Conservation (phyloP, 2,888 invertebrate genomes). For the Geotrupes spiniger region DNA sequence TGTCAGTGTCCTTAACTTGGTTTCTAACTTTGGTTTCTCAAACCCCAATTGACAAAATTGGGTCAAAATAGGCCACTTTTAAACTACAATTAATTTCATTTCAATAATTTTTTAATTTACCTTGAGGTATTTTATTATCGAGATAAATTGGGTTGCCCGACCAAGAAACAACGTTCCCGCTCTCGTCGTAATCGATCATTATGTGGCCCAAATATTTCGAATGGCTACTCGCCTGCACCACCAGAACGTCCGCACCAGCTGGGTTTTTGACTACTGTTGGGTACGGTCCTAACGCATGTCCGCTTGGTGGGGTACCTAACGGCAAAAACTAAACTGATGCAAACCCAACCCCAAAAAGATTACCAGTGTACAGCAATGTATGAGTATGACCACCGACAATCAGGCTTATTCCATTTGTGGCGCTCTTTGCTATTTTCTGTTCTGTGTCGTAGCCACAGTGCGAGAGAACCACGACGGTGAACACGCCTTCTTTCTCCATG, state of each 20-base stretch:
- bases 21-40: too few species aligned
- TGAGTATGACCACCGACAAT: constrained; percentile 87
- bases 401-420: constrained; percentile 68
- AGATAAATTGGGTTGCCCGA: constrained; percentile 73
- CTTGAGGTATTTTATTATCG: constrained; percentile 61
- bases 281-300: constrained; percentile 59
- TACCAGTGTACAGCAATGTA: constrained; percentile 68
- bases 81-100: too few species aligned
- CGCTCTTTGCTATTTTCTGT: constrained; percentile 61
- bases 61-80: too few species aligned
- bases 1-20: too few species aligned
- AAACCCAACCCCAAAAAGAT: constrained; percentile 2
- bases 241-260: constrained; percentile 57
- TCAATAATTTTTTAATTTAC: constrained; percentile 52
- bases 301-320: constrained; percentile 15
- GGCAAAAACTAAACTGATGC: background rate
- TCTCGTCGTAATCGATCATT: constrained; percentile 65
- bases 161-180: constrained; percentile 64
- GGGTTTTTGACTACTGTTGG: constrained; percentile 61
- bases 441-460: constrained; percentile 76
- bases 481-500: constrained; percentile 59
- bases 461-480: constrained; percentile 80
- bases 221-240: constrained; percentile 72
- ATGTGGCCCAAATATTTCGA: constrained; percentile 77
- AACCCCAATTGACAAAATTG: too few species aligned